A percentile compares a stretch with the other conserved stretches of the same genome.
phyloP scores from a whole-genome alignment of 2,797 vertebrate genomes.

The Crocodylus rhombifer region DNA sequence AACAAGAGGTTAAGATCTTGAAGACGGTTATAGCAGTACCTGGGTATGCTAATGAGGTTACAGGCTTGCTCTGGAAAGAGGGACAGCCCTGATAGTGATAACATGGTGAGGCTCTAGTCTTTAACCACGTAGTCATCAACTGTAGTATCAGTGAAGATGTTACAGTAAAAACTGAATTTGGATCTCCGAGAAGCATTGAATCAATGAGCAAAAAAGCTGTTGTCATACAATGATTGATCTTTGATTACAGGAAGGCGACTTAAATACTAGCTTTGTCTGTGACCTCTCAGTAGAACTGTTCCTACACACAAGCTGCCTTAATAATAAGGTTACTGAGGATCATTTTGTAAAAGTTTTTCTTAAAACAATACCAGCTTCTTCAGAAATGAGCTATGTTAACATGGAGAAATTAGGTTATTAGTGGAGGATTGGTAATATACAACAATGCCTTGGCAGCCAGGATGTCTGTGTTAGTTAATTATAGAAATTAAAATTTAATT shows the following conservation, averaged over 20 bases:
- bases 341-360: slow-evolving; percentile 70
- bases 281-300: slow-evolving; percentile 69
- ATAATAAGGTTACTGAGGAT: slow-evolving; percentile 75
- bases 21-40: not conserved
- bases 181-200: not conserved
- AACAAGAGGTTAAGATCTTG: not conserved
- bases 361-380: slow-evolving; percentile 58
- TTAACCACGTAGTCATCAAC: not conserved
- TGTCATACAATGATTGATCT: slow-evolving; percentile 30
- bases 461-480: not conserved
- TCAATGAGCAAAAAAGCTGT: slow-evolving; percentile 16
- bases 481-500: not conserved
- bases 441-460: not conserved
- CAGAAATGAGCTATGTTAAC: slow-evolving; percentile 19
- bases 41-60: not conserved
- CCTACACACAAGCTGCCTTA: slow-evolving; percentile 68
- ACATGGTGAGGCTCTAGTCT: not conserved
- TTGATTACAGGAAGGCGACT: slow-evolving; percentile 69
- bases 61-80: not conserved
- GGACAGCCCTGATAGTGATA: not conserved
- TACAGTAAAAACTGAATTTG: not conserved
- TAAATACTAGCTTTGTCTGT: slow-evolving; percentile 72
- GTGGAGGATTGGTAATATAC: not conserved
- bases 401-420: slow-evolving; percentile 26
- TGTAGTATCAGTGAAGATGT: not conserved